These are phyloP conservation scores for Andrena trimmerana DNA, from an alignment of 2,888 invertebrate genomes.

Conservation along the genomic window DNA sequence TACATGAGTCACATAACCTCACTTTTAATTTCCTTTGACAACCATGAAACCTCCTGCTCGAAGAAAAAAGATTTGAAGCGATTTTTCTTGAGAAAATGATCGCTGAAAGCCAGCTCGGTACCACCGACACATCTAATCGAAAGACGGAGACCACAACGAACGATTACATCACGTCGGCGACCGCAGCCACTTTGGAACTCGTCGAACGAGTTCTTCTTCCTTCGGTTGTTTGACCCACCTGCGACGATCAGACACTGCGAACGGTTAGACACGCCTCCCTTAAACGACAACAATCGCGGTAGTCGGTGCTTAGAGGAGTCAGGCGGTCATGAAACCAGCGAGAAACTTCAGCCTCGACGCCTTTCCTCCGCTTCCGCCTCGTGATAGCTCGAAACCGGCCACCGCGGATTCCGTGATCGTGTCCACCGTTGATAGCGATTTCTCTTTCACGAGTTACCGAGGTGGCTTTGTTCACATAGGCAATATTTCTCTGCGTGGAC, in stretches of 20 bases:
- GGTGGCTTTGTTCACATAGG: not conserved
- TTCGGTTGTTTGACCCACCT: constrained; percentile 69
- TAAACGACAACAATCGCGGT: constrained; percentile 66
- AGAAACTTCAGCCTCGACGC: constrained; percentile 26
- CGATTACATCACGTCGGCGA: constrained; percentile 71
- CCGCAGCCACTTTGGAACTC: constrained; percentile 74
- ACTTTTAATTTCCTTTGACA: not conserved
- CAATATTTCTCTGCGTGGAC: not conserved
- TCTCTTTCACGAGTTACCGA: not conserved
- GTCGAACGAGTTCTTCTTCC: constrained; percentile 72
- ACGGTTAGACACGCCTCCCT: constrained; percentile 63
- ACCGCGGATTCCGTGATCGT: constrained; percentile 11
- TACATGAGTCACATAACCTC: too few relatives aligned
- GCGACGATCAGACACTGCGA: constrained; percentile 58
- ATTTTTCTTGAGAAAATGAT: not conserved
- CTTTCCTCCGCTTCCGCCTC: constrained; percentile 2
- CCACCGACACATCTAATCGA: constrained; percentile 53
- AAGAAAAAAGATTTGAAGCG: not conserved
- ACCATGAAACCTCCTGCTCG: not conserved
- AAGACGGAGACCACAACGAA: constrained; percentile 63
- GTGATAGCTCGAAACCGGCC: constrained; percentile 7
- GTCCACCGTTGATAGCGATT: not conserved
- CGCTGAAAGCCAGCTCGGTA: constrained; percentile 11
- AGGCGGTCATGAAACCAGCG: constrained; percentile 16
- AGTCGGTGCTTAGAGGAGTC: constrained; percentile 49